Conservation (phyloP, 2,113 vertebrate species). For the Xiphias gladius region DNA sequence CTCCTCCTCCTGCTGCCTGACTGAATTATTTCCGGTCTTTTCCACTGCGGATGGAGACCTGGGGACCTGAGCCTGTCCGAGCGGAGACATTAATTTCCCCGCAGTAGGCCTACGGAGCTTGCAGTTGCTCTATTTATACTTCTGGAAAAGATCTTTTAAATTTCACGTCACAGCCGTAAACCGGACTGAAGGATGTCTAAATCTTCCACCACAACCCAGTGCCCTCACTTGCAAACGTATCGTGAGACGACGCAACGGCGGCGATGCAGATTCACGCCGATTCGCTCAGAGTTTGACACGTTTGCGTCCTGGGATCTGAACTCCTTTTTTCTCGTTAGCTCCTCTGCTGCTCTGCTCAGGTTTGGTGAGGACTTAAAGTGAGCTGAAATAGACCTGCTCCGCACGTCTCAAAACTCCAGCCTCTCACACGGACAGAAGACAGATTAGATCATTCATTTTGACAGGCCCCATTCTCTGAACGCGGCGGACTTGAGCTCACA, state of each 20-base stretch:
- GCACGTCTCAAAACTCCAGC: background rate
- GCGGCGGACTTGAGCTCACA: background rate
- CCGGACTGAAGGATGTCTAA: conserved; percentile 2
- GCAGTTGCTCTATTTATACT: conserved; percentile 39
- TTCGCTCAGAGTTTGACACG: conserved; percentile 15
- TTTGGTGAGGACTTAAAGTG: conserved; percentile 5
- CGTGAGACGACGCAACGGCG: background rate
- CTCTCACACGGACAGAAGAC: conserved; percentile 4
- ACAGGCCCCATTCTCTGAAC: background rate
- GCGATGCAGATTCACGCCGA: conserved; percentile 10
- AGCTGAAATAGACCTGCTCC: conserved; percentile 5
- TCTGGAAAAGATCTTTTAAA: conserved; percentile 34
- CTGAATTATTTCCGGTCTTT: conserved; percentile 40
- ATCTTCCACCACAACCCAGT: background rate
- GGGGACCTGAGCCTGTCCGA: conserved; percentile 52
- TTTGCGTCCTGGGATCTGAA: conserved; percentile 22
- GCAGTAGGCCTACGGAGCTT: conserved; percentile 37
- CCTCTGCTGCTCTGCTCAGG: conserved; percentile 24
- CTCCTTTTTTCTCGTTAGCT: conserved; percentile 35
- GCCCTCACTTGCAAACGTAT: background rate
- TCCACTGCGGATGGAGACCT: conserved; percentile 34
- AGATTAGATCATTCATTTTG: background rate
- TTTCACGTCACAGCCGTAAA: conserved; percentile 36
- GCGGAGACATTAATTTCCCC: conserved; percentile 47
- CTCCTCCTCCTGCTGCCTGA: conserved; percentile 30